Evolutionary conservation across 2,888 invertebrate species (phyloP), one percentile per base, ranked within the genome.

Genomic region (Mystacides longicornis): DNA sequence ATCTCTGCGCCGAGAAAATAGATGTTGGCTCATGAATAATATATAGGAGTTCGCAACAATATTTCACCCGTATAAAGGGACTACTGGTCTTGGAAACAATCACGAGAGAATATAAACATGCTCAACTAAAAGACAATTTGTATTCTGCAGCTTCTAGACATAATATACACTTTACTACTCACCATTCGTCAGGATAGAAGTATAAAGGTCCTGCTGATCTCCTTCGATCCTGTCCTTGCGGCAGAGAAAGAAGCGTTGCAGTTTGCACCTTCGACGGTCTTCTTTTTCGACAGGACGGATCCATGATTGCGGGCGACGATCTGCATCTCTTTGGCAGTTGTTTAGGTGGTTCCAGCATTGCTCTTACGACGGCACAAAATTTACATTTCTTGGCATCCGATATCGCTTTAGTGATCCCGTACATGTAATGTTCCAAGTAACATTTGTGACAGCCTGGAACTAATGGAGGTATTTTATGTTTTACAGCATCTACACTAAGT

Each of bases 281-380:
- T n/a, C 69, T 70, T 57, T 69, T 56, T 56, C 67, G 69, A 43
- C 74, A 74, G 47, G 73, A 70, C 1, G 49, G 54, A 3, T 74
- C 74, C 27, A 77, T 69, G 27, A 81, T 65, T n/a, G 81, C 77
- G 0, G 81, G 81, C 1, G 81, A 79, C 0, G 82, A 82, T 65
- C 72, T 71, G 56, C 81, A 71, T 60, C 79, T 73, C 43, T 74
- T 75, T 18, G 74, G 71, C 9, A 69, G 62, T 48, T 64, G 64
- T 58, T 72, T 73, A 3, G 76, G 72, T 37, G 70, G 67, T 55
- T 74, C 75, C 23, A 77, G 64, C 71, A 77, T 74, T 48, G 75
- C 75, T 22, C 73, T 67, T 23, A 77, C 72, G 58, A 77, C 77
- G 61, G 76, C 75, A 67, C 77, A 77, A 60, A 73, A 77, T 64